A percentile compares a stretch with the other conserved stretches of the same genome.
Evolutionary conservation across 2,113 vertebrate species (phyloP).

Genomic region (Falco punctatus): DNA sequence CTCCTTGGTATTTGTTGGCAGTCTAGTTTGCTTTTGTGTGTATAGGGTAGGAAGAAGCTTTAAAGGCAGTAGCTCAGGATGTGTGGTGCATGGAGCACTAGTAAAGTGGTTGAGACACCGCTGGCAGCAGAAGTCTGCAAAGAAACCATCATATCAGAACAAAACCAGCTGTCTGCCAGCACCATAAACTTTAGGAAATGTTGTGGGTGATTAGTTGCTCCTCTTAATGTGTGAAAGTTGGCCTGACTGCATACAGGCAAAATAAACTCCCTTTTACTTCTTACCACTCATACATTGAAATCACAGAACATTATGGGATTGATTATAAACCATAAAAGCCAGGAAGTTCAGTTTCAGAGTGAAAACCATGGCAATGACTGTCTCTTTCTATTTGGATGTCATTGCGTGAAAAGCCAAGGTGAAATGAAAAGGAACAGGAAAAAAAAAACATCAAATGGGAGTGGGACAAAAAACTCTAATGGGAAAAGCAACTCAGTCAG

Average conservation of each 20-base stretch:
- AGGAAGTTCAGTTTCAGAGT: slow-evolving; percentile 32
- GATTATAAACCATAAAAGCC: slow-evolving; percentile 44
- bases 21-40: background rate
- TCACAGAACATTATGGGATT: slow-evolving; percentile 15
- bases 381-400: slow-evolving; percentile 20
- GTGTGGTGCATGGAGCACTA: background rate
- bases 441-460: slow-evolving; percentile 16
- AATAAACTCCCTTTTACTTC: slow-evolving; percentile 33
- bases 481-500: slow-evolving; percentile 28
- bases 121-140: slow-evolving; percentile 36
- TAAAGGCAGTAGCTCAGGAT: slow-evolving; percentile 8
- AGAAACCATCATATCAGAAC: slow-evolving; percentile 35
- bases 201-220: slow-evolving; percentile 60
- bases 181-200: slow-evolving; percentile 53
- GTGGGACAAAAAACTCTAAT: background rate
- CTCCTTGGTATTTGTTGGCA: background rate
- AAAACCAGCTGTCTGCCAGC: slow-evolving; percentile 56
- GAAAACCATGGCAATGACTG: slow-evolving; percentile 20
- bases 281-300: background rate
- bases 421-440: slow-evolving; percentile 44
- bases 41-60: background rate
- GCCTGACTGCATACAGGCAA: slow-evolving; percentile 38
- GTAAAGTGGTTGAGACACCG: slow-evolving; percentile 11
- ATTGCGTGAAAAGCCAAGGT: slow-evolving; percentile 11
- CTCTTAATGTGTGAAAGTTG: slow-evolving; percentile 66